Conservation (phyloP, 2,888 invertebrate species). For the Halocaridina rubra region DNA sequence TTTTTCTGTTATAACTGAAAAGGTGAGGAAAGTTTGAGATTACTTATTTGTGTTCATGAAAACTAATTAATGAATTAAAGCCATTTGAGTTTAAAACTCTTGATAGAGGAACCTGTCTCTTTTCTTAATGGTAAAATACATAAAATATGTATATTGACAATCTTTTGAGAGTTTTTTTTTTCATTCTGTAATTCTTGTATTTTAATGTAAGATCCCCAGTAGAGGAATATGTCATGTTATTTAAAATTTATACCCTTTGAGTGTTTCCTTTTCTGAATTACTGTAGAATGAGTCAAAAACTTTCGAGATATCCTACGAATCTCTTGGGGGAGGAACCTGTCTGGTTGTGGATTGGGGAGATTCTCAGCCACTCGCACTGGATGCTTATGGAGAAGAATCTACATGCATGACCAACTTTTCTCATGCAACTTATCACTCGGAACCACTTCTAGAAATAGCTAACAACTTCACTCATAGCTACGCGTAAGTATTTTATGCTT, state of each 20-base stretch:
- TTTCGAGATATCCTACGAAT: slow-evolving; percentile 42
- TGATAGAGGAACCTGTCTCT: too few species aligned
- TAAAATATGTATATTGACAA: too few species aligned
- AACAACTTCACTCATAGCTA: slow-evolving; percentile 48
- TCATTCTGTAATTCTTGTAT: too few species aligned
- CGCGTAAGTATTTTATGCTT: slow-evolving; percentile 17
- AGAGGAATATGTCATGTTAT: too few species aligned
- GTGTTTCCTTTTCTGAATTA: too few species aligned
- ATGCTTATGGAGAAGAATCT: slow-evolving; percentile 50
- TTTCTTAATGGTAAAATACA: too few species aligned
- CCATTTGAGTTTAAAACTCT: too few species aligned
- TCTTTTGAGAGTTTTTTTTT: too few species aligned
- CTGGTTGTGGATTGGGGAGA: slow-evolving; percentile 57
- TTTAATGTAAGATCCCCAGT: too few species aligned
- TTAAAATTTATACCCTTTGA: too few species aligned
- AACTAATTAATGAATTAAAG: too few species aligned
- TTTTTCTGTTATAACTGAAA: slow-evolving; percentile 40
- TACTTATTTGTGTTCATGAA: neutral
- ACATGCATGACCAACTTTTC: slow-evolving; percentile 43
- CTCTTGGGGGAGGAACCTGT: slow-evolving; percentile 61
- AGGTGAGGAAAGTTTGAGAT: slow-evolving; percentile 17
- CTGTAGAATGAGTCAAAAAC: slow-evolving; percentile 53
- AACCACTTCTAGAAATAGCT: slow-evolving; percentile 13
- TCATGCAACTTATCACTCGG: slow-evolving; percentile 29
- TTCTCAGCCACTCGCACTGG: slow-evolving; percentile 2